A percentile compares a stretch with the other conserved stretches of the same genome.
phyloP scores from a whole-genome alignment of 2,888 invertebrate species.

The Fragum whitleyi region DNA sequence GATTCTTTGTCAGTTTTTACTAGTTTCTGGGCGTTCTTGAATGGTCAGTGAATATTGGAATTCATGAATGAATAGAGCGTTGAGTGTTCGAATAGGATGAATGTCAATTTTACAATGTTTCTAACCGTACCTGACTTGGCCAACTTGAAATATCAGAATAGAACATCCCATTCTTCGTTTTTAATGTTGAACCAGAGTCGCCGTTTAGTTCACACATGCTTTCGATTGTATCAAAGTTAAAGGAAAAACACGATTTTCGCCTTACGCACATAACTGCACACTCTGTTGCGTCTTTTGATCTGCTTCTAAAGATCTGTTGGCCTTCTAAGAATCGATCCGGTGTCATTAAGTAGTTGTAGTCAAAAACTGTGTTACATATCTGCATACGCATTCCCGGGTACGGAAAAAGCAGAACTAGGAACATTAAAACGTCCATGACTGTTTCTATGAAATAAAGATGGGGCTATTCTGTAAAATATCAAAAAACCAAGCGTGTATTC shows the following conservation, averaged over 20 bases:
- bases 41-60: too few relatives aligned
- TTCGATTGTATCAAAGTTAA: not conserved
- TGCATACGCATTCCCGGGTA: not conserved
- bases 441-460: too few relatives aligned
- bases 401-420: not conserved
- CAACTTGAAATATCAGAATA: not conserved
- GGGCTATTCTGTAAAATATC: too few relatives aligned
- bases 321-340: not conserved
- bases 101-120: too few relatives aligned
- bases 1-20: too few relatives aligned
- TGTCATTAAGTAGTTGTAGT: not conserved
- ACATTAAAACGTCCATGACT: not conserved
- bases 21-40: too few relatives aligned
- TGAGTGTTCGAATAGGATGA: too few relatives aligned
- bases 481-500: too few relatives aligned
- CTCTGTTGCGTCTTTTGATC: not conserved
- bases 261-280: not conserved
- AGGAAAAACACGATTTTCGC: not conserved
- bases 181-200: not conserved
- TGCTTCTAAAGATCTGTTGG: not conserved
- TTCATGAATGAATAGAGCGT: too few relatives aligned
- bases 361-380: not conserved
- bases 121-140: slow-evolving; percentile 9
- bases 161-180: not conserved
- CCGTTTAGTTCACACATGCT: not conserved